Evolutionary conservation across 2,113 vertebrate genomes (phyloP), one percentile per base, ranked within the genome.

Genomic region (Chaetodon auriga): DNA sequence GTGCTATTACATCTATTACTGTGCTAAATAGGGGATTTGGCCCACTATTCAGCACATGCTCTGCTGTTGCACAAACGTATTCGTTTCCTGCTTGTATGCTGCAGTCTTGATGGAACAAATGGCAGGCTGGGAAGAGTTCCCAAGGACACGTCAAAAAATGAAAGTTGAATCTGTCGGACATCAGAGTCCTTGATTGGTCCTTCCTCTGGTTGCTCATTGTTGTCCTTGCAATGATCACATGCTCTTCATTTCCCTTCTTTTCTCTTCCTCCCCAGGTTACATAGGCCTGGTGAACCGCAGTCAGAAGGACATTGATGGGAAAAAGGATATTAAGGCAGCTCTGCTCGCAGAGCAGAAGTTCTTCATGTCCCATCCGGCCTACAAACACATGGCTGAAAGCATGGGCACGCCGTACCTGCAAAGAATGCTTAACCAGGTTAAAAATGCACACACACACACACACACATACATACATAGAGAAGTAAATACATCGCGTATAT

Each of bases 301-400:
- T 84, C 96, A 97, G 92, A 96, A 96, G 92, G 96, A 97, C 92
- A 96, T 97, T 38, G 96, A 96, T 25, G 96, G 95, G 18, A 97
- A 95, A 86, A 97, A 97, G 87, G 96, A 97, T 84, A 96, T 97
- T 64, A 92, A 95, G 18, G 93, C 95, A 0, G 96, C 96, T 25
- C 91, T 97, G 82, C 57, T 93, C 74, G 95, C 96, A 15, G 97
- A 97, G 89, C 92, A 93, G 85, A 94, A 91, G n/a, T 97, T 97
- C 75, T 95, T 96, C 61, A 87, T 90, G 61, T 94, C 91, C 23
- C 95, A 95, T 66, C 90, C 93, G 1, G 93, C 96, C 12, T 97
- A 97, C 86, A 95, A 92, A 80, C 96, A 97, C 83, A 96, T 97
- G 87, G 95, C 95, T 23, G 94, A 96, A 48, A 87, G 86, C 8